Evolutionary conservation across 2,888 invertebrate genomes (phyloP).

Genomic region (Sphaerophoria rueppellii): DNA sequence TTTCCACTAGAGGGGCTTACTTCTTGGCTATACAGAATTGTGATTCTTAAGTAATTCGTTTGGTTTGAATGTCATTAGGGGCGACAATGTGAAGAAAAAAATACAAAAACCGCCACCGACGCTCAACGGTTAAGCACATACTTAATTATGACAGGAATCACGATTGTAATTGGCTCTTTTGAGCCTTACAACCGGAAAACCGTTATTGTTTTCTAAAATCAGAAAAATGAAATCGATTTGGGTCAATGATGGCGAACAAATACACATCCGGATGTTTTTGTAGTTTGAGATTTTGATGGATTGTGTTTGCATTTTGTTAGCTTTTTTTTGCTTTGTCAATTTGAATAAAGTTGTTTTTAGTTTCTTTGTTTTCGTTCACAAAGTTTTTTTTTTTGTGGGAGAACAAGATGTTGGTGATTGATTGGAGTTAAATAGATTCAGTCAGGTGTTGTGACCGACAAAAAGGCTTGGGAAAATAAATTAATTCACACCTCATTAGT

Average conservation of each 20-base stretch:
- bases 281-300: constrained; percentile 19
- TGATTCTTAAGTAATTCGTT: constrained; percentile 26
- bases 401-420: no score
- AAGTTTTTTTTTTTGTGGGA: not conserved
- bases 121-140: constrained; percentile 16
- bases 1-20: not conserved
- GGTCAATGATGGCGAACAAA: constrained; percentile 30
- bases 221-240: constrained; percentile 42
- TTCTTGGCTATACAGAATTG: not conserved
- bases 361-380: not conserved
- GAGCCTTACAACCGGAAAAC: constrained; percentile 16
- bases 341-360: not conserved
- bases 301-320: not conserved
- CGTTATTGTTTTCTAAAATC: constrained; percentile 39
- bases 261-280: constrained; percentile 27
- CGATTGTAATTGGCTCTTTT: constrained; percentile 32
- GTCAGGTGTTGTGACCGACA: no score
- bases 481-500: no score
- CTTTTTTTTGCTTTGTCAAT: not conserved
- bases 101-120: not conserved
- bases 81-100: not conserved
- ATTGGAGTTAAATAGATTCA: no score
- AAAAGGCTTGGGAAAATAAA: no score
- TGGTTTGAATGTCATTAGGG: constrained; percentile 17
- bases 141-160: constrained; percentile 34